These are phyloP conservation scores for Oreohelix idahoensis DNA, from an alignment of 1,140 invertebrate species.

Conservation along the genomic window DNA sequence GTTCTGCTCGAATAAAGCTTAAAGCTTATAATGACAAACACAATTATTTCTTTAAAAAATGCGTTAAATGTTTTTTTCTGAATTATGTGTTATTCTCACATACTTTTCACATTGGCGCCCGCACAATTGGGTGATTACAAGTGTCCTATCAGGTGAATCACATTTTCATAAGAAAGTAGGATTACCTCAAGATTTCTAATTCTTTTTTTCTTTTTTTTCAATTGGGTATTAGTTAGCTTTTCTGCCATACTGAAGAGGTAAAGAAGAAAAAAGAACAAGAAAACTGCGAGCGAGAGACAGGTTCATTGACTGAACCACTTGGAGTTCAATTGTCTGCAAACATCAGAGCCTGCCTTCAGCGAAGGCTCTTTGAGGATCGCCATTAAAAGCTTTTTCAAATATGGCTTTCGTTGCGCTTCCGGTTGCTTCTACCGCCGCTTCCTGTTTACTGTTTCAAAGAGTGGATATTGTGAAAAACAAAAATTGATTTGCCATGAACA, in stretches of 20 bases:
- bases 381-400: slow-evolving; percentile 41
- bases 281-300: background rate
- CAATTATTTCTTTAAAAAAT: too few relatives aligned
- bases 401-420: slow-evolving; percentile 30
- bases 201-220: background rate
- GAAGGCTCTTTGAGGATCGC: background rate
- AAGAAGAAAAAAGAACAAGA: slow-evolving; percentile 3
- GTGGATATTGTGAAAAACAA: background rate
- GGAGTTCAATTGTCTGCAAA: slow-evolving; percentile 15
- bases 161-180: too few relatives aligned
- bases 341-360: background rate
- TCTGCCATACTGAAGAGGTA: background rate
- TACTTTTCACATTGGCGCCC: too few relatives aligned
- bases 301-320: slow-evolving; percentile 15
- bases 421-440: slow-evolving; percentile 11
- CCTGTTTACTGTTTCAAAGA: slow-evolving; percentile 19
- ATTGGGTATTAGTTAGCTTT: background rate
- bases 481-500: slow-evolving; percentile 9
- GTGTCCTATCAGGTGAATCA: too few relatives aligned
- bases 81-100: too few relatives aligned
- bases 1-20: too few relatives aligned
- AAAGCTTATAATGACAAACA: too few relatives aligned
- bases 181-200: too few relatives aligned
- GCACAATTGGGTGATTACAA: too few relatives aligned
- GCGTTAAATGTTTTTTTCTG: too few relatives aligned